Evolutionary conservation across 2,888 invertebrate species (phyloP).

Genomic region (Acleris cristana): DNA sequence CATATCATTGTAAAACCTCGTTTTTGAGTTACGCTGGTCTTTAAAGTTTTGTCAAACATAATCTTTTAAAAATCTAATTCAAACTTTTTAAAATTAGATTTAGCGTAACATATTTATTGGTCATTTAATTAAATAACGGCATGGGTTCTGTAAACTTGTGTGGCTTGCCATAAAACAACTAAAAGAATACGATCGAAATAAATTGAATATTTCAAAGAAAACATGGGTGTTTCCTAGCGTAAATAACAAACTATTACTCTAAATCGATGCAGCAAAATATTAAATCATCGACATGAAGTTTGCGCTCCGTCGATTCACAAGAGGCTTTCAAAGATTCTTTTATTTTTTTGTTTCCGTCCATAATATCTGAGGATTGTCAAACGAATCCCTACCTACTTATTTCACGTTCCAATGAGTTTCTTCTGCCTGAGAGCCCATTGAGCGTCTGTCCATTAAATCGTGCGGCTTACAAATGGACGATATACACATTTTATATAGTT

Average conservation of each 20-base stretch:
- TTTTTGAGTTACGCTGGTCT: too few relatives aligned
- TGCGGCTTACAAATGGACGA: slow-evolving; percentile 1
- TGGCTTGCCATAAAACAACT: too few relatives aligned
- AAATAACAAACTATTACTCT: neutral
- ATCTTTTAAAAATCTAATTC: too few relatives aligned
- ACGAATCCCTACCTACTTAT: slow-evolving; percentile 47
- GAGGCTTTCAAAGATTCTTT: slow-evolving; percentile 19
- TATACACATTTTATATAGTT: too few relatives aligned
- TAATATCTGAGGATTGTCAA: slow-evolving; percentile 46
- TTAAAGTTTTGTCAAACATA: too few relatives aligned
- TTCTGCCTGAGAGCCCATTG: slow-evolving; percentile 41
- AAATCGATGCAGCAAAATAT: slow-evolving; percentile 10
- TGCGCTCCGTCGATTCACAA: slow-evolving; percentile 19
- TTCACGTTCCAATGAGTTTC: slow-evolving; percentile 48
- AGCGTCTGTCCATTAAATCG: slow-evolving; percentile 38
- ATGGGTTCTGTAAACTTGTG: too few relatives aligned
- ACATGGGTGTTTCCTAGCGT: neutral
- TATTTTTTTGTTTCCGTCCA: slow-evolving; percentile 46
- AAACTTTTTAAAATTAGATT: too few relatives aligned
- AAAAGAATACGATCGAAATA: too few relatives aligned
- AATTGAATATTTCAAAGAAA: neutral
- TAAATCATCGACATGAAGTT: slow-evolving; percentile 26
- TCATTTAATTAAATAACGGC: too few relatives aligned
- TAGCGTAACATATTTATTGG: too few relatives aligned
- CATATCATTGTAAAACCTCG: too few relatives aligned